Conservation (phyloP, 1,140 invertebrate genomes). For the Popillia japonica region DNA sequence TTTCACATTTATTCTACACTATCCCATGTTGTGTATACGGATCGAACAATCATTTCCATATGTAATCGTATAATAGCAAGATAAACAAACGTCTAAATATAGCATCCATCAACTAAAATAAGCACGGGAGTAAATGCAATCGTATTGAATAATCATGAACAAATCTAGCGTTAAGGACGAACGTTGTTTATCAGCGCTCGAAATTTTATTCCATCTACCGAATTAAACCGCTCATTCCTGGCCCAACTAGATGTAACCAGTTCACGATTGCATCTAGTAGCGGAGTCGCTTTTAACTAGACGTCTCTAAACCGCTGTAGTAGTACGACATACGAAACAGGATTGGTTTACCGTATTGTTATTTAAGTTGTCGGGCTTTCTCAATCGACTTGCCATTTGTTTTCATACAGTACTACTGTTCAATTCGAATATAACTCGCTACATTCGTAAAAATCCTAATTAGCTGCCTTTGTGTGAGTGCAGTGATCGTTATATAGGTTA, state of each 20-base stretch:
- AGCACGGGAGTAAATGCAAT: neutral
- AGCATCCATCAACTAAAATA: constrained; percentile 19
- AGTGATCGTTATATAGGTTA: constrained; percentile 9
- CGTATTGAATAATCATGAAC: constrained; percentile 33
- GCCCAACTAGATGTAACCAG: constrained; percentile 58
- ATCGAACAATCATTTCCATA: neutral
- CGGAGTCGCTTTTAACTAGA: constrained; percentile 52
- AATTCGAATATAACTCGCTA: neutral
- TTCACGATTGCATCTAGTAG: constrained; percentile 48
- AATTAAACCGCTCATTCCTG: constrained; percentile 58
- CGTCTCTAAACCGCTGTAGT: constrained; percentile 44
- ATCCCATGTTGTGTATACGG: neutral
- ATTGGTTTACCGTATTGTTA: neutral
- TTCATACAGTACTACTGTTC: neutral
- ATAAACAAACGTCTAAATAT: constrained; percentile 35
- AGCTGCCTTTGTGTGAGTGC: neutral
- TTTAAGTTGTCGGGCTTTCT: neutral
- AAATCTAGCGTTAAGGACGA: constrained; percentile 1
- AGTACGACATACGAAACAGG: constrained; percentile 1
- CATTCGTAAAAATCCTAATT: neutral
- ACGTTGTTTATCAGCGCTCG: constrained; percentile 38
- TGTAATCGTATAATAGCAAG: constrained; percentile 5
- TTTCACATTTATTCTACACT: neutral
- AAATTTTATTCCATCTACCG: constrained; percentile 52
- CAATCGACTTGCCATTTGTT: neutral